Evolutionary conservation across 2,113 vertebrate species (phyloP), one percentile per base, ranked within the genome.

Genomic region (Brevimyrus niger): DNA sequence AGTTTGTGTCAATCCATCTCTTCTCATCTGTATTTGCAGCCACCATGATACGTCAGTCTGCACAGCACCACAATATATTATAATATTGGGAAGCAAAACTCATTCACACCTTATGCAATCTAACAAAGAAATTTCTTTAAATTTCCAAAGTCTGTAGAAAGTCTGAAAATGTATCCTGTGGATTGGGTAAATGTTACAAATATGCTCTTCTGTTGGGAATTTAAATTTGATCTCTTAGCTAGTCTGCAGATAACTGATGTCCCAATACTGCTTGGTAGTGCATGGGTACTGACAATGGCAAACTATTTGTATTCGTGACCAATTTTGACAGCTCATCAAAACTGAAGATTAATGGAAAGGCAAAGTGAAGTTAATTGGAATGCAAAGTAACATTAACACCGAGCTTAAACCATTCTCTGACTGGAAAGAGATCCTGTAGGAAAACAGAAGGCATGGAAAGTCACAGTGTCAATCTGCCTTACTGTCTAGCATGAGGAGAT

Each of bases 401-500:
- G 42, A 21, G 19, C 19, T 46, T 44, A 10, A 46, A 44, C n/a
- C 6, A 21, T 38, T 82, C 0, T 42, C 42, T 23, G 3, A 23
- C 44, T 46, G 65, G 6, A 58, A n/a, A 89, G 17, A 83, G 8
- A 21, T 86, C 4, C 42, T 15, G 38, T 47, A 89, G 73, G 73
- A 15, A 90, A 11, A 86, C 15, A 89, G 31, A 47, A 47, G 27
- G 89, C 11, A 73, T 61, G 48, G 21, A 23, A 4, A 83, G 19
- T 19, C n/a, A 90, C 46, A 87, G 27, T 8, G 1, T 87, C 3
- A 31, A 27, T 46, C 3, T 90, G 1, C 90, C 94, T 94, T 94
- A 96, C 96, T 94, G 80, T 96, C 91, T 87, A 94, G 94, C 31
- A 96, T 86, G 50, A 96, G 91, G 88, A 96, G 87, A 84, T 95